These are phyloP conservation scores for Drosophila villosipedis DNA, from an alignment of 2,888 invertebrate genomes.

Conservation along the genomic window DNA sequence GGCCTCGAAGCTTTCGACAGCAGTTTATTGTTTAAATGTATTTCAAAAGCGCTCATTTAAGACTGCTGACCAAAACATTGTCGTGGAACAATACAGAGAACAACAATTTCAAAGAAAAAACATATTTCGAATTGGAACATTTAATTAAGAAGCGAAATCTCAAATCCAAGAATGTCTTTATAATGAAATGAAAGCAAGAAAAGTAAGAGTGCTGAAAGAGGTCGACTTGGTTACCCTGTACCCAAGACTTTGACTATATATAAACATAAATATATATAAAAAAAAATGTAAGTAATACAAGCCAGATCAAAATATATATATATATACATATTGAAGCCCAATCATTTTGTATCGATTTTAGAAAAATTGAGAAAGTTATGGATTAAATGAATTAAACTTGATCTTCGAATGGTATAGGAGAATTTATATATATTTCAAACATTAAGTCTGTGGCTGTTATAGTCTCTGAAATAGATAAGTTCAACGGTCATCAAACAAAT, in stretches of 20 bases:
- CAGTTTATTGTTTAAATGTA: conserved; percentile 1
- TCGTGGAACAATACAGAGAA: background rate
- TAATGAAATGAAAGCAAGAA: background rate
- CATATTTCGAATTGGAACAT: background rate
- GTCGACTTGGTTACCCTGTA: background rate
- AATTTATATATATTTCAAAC: background rate
- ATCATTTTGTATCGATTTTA: too few species aligned
- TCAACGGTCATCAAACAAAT: too few species aligned
- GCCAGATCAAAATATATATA: too few species aligned
- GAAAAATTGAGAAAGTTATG: background rate
- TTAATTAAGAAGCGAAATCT: background rate
- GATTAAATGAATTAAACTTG: background rate
- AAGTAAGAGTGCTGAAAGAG: background rate
- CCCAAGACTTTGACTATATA: background rate
- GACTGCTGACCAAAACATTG: conserved; percentile 39
- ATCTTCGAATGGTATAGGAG: too few species aligned
- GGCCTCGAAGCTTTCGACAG: conserved; percentile 26
- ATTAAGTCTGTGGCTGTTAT: background rate
- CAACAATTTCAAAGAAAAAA: background rate
- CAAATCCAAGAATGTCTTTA: background rate
- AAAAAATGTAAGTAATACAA: too few species aligned
- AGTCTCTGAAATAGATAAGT: background rate
- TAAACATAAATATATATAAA: background rate
- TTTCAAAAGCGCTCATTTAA: conserved; percentile 6
- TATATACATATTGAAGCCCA: too few species aligned